A percentile compares a stretch with the other conserved stretches of the same genome.
Evolutionary conservation across 1,140 invertebrate genomes (phyloP).

Genomic region (Thaumatotibia leucotreta): DNA sequence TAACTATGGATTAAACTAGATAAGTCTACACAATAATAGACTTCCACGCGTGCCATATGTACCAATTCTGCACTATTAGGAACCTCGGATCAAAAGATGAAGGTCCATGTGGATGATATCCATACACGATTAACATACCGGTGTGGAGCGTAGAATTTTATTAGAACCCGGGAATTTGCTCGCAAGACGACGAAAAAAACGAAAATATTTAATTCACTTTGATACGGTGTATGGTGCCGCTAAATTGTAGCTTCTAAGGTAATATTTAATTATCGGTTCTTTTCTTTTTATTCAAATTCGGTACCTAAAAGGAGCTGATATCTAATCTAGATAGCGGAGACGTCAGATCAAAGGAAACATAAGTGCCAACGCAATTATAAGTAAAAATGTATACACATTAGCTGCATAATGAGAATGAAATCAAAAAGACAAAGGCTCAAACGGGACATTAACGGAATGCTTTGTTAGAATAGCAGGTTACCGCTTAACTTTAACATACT

Average conservation of each 20-base stretch:
- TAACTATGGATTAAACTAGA: no score
- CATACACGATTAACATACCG: neutral
- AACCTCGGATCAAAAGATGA: no score
- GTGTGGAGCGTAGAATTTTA: slow-evolving; percentile 17
- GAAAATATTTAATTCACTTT: neutral
- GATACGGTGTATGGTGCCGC: neutral
- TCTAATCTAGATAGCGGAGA: neutral
- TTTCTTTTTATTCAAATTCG: neutral
- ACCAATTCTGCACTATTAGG: no score
- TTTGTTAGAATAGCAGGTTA: no score
- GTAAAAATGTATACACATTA: neutral
- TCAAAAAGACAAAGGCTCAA: neutral
- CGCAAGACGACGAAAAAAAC: neutral
- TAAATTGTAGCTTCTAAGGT: slow-evolving; percentile 1
- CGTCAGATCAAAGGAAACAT: neutral
- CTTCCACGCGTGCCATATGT: no score
- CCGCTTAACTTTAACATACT: no score
- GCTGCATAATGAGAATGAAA: neutral
- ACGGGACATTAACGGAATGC: neutral
- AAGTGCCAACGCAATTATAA: neutral
- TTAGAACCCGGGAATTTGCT: neutral
- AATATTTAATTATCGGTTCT: slow-evolving; percentile 1
- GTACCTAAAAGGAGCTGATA: neutral
- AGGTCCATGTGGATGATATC: no score
- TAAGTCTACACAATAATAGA: no score